phyloP scores from a whole-genome alignment of 2,888 invertebrate genomes.

The Amphipyra berbera region DNA sequence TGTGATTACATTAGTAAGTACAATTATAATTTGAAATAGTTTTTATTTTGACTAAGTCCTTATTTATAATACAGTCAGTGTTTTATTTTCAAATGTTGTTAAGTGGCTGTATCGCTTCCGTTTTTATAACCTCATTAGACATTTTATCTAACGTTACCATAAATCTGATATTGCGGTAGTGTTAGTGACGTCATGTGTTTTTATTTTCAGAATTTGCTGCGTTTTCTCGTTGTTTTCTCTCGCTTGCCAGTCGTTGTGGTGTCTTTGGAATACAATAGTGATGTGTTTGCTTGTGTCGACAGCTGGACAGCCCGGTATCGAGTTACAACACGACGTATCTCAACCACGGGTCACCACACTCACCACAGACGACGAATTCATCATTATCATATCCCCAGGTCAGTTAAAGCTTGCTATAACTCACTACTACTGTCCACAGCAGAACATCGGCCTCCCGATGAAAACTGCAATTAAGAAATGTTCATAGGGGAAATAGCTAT shows the following conservation, averaged over 20 bases:
- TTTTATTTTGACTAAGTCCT: constrained; percentile 42
- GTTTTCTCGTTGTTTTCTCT: constrained; percentile 68
- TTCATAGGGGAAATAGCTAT: too few species aligned
- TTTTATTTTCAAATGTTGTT: constrained; percentile 61
- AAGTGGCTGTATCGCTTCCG: constrained; percentile 59
- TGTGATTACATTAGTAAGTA: constrained; percentile 52
- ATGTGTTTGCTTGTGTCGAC: constrained; percentile 54
- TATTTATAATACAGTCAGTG: constrained; percentile 54
- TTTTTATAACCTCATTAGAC: constrained; percentile 51
- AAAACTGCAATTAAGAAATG: too few species aligned
- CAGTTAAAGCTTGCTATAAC: constrained; percentile 9
- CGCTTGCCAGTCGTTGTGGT: constrained; percentile 58
- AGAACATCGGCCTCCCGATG: too few species aligned
- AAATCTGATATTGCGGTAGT: constrained; percentile 54
- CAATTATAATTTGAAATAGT: constrained; percentile 41
- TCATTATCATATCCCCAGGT: constrained; percentile 86
- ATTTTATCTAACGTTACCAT: constrained; percentile 43
- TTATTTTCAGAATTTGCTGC: constrained; percentile 69
- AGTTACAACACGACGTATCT: constrained; percentile 84
- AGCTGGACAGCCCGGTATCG: constrained; percentile 84
- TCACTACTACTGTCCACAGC: too few species aligned
- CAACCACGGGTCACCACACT: constrained; percentile 85
- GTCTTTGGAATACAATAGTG: constrained; percentile 32
- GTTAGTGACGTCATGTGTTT: constrained; percentile 58
- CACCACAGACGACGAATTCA: constrained; percentile 83